Percentiles rank a stretch among this genome's conserved stretches.
Conservation (phyloP, 1,140 invertebrate species). For the Lysiphlebus fabarum region DNA sequence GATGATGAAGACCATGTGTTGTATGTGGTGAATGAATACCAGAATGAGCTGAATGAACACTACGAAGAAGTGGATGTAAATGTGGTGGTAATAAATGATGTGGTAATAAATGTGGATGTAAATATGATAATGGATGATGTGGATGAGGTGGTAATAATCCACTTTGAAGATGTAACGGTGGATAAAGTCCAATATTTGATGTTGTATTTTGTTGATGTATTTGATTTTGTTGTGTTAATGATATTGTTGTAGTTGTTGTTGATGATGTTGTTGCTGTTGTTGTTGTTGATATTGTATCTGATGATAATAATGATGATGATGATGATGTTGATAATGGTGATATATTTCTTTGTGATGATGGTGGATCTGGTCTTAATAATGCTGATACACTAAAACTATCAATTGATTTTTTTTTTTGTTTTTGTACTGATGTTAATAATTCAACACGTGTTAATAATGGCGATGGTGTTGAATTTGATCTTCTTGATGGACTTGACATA, state of each 20-base stretch:
- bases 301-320: slow-evolving; percentile 22
- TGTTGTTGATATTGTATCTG: slow-evolving; percentile 35
- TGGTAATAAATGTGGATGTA: slow-evolving; percentile 51
- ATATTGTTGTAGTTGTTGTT: slow-evolving; percentile 54
- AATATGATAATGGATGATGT: slow-evolving; percentile 49
- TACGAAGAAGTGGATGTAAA: slow-evolving; percentile 65
- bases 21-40: slow-evolving; percentile 60
- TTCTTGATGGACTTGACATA: slow-evolving; percentile 43
- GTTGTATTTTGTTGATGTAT: not conserved
- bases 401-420: slow-evolving; percentile 62
- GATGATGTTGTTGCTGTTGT: slow-evolving; percentile 34
- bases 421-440: slow-evolving; percentile 45
- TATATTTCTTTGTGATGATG: slow-evolving; percentile 50
- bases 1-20: slow-evolving; percentile 54
- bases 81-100: slow-evolving; percentile 64
- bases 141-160: slow-evolving; percentile 46
- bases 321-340: slow-evolving; percentile 17
- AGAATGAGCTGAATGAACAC: slow-evolving; percentile 52
- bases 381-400: slow-evolving; percentile 76
- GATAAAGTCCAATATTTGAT: slow-evolving; percentile 61
- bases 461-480: slow-evolving; percentile 44
- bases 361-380: slow-evolving; percentile 71
- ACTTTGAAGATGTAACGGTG: slow-evolving; percentile 45
- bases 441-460: slow-evolving; percentile 22
- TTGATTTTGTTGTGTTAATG: not conserved